Evolutionary conservation across 1,140 invertebrate genomes (phyloP), one percentile per base, ranked within the genome.

Genomic region (Diabrotica virgifera): DNA sequence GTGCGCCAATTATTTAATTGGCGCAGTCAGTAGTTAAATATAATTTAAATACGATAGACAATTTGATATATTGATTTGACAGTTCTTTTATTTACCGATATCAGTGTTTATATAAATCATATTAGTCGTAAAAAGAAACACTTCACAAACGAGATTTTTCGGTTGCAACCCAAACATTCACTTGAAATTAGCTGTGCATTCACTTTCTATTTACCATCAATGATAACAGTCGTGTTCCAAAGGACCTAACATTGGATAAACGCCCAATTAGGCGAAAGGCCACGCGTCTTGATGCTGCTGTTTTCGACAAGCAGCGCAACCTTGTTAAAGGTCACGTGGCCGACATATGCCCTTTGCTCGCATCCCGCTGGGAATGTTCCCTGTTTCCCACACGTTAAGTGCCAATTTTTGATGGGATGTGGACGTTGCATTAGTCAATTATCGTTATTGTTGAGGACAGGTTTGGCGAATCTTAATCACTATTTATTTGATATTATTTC

Each of bases 321-420:
- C 63, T 66, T 62, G 64, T 68, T 72, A 72, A 62, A 59, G 66
- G 69, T 57, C 67, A 58, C 67, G 69, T 73, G 67, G 52, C 59
- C 6, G 57, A 64, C 71, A 70, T 68, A 68, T 68, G 66, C 62
- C 63, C 58, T 62, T 56, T 66, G 59, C n/a, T 61, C 46, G 13
- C 59, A 11, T 46, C 72, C 72, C 68, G 70, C 64, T 57, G 72
- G 57, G 68, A 62, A 63, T 72, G 72, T 73, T 73, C 72, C 70
- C 68, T 73, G 68, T 73, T 73, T 73, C 72, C 72, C 72, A 73
- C 72, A 73, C 72, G 70, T 68, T 73, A 70, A 73, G 72, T 73
- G 72, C 70, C 64, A 65, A 14, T 60, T 73, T 66, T 67, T 62
- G 61, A 62, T 70, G 70, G 62, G 65, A 69, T 62, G 50, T 24